Base-by-base conservation (phyloP, 2,797 vertebrate genomes). In the Enteromius trimaculatus region DNA sequence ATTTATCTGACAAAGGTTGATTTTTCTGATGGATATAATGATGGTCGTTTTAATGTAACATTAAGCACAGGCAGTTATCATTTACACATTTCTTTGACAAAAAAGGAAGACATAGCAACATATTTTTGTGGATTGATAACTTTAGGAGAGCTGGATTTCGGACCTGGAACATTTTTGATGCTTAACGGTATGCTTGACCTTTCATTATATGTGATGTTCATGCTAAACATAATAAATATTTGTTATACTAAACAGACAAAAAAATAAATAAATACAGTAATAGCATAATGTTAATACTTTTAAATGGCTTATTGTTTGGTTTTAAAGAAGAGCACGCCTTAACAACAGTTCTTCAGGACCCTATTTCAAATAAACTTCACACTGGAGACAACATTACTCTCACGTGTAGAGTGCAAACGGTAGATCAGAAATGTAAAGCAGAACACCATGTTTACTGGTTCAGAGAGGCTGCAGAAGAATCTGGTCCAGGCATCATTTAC, bases 381-480 rank as follows among this genome's bases (percentile, higher is more conserved):
- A 66, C n/a, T 11, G 83, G 87, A 79, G 72, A 85, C 16, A 74
- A 49, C 29, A 74, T 84, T 37, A 84, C 14, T 31, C 69, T 88
- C 42, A 55, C 11, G 34, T 88, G 87, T 44, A 39, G n/a, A 79
- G 34, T 88, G 4, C n/a, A 74, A 23, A 23, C 11, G 6, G 68
- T 16, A 7, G 7, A 58, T 23, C 8, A 65, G 71, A 84, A 37
- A 42, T 85, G 87, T 84, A 62, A 78, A 68, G 83, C 31, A 65
- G 71, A 47, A 66, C 79, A 72, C 21, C 37, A 23, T 82, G 84
- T 55, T n/a, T 82, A 80, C 78, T 87, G 88, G 88, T 82, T 86
- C n/a, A 84, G 72, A 77, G 55, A 82, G 47, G 49, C 37, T n/a
- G 81, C 76, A 72, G 79, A 71, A 82, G 68, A 85, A 64, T 76